Percentiles rank a stretch among this genome's conserved stretches.
These are phyloP conservation scores for Tolmerus cingulatus DNA, from an alignment of 2,888 invertebrate genomes.

Conservation along the genomic window DNA sequence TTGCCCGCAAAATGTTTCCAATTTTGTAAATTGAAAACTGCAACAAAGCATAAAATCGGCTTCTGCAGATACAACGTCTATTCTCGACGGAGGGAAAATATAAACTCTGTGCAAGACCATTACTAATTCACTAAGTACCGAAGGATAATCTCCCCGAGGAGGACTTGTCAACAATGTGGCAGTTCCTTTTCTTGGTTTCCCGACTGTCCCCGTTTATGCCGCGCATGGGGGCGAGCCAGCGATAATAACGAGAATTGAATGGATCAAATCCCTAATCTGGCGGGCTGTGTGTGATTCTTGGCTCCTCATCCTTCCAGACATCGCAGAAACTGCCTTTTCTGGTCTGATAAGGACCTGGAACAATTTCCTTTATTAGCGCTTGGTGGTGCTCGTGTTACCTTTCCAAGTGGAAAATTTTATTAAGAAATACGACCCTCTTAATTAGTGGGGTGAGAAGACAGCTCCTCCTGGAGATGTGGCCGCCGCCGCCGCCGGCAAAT, in stretches of 20 bases:
- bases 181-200: slow-evolving; percentile 36
- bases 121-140: slow-evolving; percentile 43
- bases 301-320: slow-evolving; percentile 14
- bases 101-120: slow-evolving; percentile 36
- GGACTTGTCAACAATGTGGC: slow-evolving; percentile 44
- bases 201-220: neutral
- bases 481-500: neutral
- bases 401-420: slow-evolving; percentile 47
- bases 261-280: slow-evolving; percentile 37
- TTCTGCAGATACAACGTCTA: slow-evolving; percentile 1
- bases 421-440: slow-evolving; percentile 44
- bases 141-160: slow-evolving; percentile 43
- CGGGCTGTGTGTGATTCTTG: slow-evolving; percentile 22
- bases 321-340: slow-evolving; percentile 10
- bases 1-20: neutral
- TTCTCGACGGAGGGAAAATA: slow-evolving; percentile 8
- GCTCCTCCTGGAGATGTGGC: slow-evolving; percentile 8
- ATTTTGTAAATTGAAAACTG: slow-evolving; percentile 39
- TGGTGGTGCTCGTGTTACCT: slow-evolving; percentile 40
- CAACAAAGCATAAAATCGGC: slow-evolving; percentile 42
- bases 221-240: neutral
- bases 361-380: slow-evolving; percentile 44
- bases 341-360: slow-evolving; percentile 37
- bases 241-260: slow-evolving; percentile 42
- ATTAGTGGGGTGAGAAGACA: slow-evolving; percentile 43